Base-by-base conservation (phyloP, 2,888 invertebrate genomes). In the Embidobia sp. region DNA sequence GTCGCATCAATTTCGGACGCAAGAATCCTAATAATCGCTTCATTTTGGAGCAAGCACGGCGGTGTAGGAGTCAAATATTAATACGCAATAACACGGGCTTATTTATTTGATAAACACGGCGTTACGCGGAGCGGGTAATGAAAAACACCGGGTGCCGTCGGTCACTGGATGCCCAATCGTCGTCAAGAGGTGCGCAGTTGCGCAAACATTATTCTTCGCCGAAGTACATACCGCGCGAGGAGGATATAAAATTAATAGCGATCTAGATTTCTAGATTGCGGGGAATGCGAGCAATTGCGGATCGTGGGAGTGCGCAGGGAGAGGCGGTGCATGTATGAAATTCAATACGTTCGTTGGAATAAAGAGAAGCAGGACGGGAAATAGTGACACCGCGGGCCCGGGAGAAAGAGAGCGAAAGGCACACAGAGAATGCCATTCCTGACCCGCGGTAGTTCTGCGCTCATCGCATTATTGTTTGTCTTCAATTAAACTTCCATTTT, bases 231-330 rank as follows among this genome's bases (percentile, higher is more conserved):
- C 75, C 69, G 73, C 75, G 64, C 29, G 33, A 26, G 3, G 63
- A 75, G 66, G 86, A 88, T 86, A 85, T 87, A 86, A 88, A 88
- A 88, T 89, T 88, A 89, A 89, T 88, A 87, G 86, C 82, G 88
- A 88, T 88, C 88, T 88, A 88, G 87, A 88, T 88, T 87, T 86
- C 86, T 87, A 86, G 87, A 88, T 88, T 87, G 88, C 85, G 81
- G 86, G 78, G 85, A 88, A 88, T 87, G 86, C 85, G 84, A 84
- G 87, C 86, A 87, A 88, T 87, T 87, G 85, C 84, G 82, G 85
- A 81, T 86, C 86, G 87, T 87, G 85, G 85, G 87, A 87, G 87
- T 86, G 82, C 81, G 82, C 61, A 74, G 79, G 83, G 80, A 46
- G 61, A 55, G 69, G 63, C 84, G 82, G 83, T 83, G 86, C 84